Conservation (phyloP, 2,113 vertebrate species). For the Thalassoma bifasciatum region DNA sequence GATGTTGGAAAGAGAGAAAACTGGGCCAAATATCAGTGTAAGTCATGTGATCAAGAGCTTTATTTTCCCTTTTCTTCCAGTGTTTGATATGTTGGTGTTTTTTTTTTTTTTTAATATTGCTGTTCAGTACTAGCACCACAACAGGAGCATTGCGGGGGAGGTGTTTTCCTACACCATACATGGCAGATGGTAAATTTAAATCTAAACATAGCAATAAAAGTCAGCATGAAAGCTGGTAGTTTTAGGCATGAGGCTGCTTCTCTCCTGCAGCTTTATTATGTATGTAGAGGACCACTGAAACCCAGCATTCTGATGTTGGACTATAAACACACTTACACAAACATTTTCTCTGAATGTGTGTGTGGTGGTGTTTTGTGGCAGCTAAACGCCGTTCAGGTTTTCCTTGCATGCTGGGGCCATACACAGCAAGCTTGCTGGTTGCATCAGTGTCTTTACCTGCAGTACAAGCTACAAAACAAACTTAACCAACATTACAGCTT, state of each 20-base stretch:
- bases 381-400: slow-evolving; percentile 79
- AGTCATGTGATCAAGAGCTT: slow-evolving; percentile 66
- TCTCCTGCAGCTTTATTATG: slow-evolving; percentile 53
- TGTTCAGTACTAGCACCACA: slow-evolving; percentile 44
- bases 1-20: slow-evolving; percentile 48
- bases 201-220: slow-evolving; percentile 75
- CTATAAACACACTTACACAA: slow-evolving; percentile 42
- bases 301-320: slow-evolving; percentile 70
- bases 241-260: slow-evolving; percentile 58
- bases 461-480: slow-evolving; percentile 38
- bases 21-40: slow-evolving; percentile 68
- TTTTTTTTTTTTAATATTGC: slow-evolving; percentile 34
- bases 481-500: slow-evolving; percentile 51
- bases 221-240: slow-evolving; percentile 46
- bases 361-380: slow-evolving; percentile 75
- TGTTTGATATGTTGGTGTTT: slow-evolving; percentile 51
- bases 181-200: slow-evolving; percentile 40
- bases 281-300: slow-evolving; percentile 71
- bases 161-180: slow-evolving; percentile 20
- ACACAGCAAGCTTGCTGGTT: slow-evolving; percentile 45
- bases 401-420: slow-evolving; percentile 71
- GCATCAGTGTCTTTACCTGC: slow-evolving; percentile 40
- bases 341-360: slow-evolving; percentile 44
- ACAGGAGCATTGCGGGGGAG: slow-evolving; percentile 42
- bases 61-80: slow-evolving; percentile 56